Evolutionary conservation across 2,888 invertebrate species (phyloP), one percentile per base, ranked within the genome.

Genomic region (Limnephilus auricula): DNA sequence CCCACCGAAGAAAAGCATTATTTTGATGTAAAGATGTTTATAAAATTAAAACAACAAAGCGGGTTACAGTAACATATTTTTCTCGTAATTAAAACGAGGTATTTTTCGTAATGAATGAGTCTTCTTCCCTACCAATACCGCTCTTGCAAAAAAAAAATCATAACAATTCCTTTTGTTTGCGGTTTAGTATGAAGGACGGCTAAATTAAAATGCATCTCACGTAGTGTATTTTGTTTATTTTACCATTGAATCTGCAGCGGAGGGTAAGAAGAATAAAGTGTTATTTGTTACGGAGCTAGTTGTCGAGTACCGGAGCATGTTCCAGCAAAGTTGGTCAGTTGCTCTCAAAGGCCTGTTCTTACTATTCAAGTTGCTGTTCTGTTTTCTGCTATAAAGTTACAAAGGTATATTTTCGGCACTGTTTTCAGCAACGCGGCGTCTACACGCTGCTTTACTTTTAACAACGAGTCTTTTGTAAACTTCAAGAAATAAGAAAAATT

Each of bases 151-250:
- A 65, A 65, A 6, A 50, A 87, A 87, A 88, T 88, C 88, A 88
- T 31, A 88, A 88, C 79, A 65, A 65, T 65, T 88, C 79, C 32
- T 18, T 65, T 78, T 78, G 88, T 88, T 78, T 32, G 88, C 50
- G 88, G 50, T 30, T 18, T 32, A 18, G 87, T 87, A 87, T 30
- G 88, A 78, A 32, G 32, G 88, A 50, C 88, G 18, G 78, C 50
- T 79, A 88, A 88, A 88, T 88, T 78, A 88, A 90, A 88, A 82
- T 88, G 88, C 85, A 34, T 65, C 82, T 90, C 90, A 90, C 90
- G 90, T 88, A 86, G 45, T 15, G 18, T 37, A 65, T 91, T 91
- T 89, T 84, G 83, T 91, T 82, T 91, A 89, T 83, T 84, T 90
- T 83, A 30, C 83, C 83, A 79, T 83, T 89, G 79, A 79, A 79